phyloP scores from a whole-genome alignment of 2,113 vertebrate species.

The Gavialis gangeticus region DNA sequence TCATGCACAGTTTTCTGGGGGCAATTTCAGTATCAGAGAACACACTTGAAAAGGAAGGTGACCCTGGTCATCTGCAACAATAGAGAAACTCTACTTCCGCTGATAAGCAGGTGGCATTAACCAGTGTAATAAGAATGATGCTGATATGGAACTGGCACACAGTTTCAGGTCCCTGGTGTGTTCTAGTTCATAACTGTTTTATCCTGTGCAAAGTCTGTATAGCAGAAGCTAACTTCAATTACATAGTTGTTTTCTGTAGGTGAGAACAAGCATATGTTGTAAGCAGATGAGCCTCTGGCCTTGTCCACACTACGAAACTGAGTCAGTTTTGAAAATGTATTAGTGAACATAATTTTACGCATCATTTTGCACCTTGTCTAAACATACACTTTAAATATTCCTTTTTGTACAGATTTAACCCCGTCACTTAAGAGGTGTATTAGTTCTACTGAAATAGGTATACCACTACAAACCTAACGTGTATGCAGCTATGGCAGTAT shows the following conservation, averaged over 20 bases:
- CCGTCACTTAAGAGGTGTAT: neutral
- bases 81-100: neutral
- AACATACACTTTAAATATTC: neutral
- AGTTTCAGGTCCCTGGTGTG: neutral
- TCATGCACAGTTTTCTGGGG: neutral
- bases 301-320: neutral
- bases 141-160: neutral
- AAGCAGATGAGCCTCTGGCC: neutral
- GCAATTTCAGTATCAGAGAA: neutral
- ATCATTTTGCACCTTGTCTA: neutral
- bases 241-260: neutral
- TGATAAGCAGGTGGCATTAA: neutral
- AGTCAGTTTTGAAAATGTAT: neutral
- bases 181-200: neutral
- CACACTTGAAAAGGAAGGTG: neutral
- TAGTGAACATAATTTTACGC: neutral
- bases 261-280: neutral
- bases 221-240: neutral
- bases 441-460: neutral
- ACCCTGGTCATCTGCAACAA: neutral
- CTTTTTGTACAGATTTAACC: neutral
- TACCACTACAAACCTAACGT: neutral
- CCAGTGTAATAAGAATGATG: neutral
- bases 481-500: neutral
- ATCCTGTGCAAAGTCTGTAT: neutral